Conservation (phyloP, 1,140 invertebrate species). For the Acromyrmex heyeri region DNA sequence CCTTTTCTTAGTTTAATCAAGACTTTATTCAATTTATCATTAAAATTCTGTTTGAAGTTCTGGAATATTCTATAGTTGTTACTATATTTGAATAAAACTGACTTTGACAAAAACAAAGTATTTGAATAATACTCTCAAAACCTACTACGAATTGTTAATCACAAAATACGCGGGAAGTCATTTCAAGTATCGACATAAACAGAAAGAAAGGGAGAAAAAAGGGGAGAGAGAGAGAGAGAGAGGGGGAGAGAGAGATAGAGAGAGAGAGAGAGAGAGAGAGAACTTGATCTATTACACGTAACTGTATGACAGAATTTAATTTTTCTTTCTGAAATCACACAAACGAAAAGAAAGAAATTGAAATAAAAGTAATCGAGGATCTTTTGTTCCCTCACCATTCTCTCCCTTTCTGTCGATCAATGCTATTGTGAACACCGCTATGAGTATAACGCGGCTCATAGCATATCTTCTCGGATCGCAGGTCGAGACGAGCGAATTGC, state of each 20-base stretch:
- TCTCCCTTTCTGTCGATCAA: conserved; percentile 62
- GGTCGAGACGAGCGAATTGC: conserved; percentile 15
- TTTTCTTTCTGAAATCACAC: conserved; percentile 29
- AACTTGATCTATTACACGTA: conserved; percentile 14
- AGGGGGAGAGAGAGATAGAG: background rate
- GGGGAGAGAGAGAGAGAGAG: background rate
- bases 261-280: conserved; percentile 3
- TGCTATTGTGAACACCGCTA: conserved; percentile 35
- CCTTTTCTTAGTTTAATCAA: too few relatives aligned
- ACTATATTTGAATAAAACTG: background rate
- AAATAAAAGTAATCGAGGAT: conserved; percentile 56
- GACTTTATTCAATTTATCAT: too few relatives aligned
- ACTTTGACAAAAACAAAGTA: conserved; percentile 12
- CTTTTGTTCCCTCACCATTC: conserved; percentile 56
- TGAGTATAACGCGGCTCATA: conserved; percentile 19
- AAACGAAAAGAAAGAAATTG: conserved; percentile 52
- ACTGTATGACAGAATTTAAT: conserved; percentile 44
- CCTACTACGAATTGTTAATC: conserved; percentile 22
- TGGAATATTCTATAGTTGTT: background rate
- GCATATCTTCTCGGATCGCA: conserved; percentile 35
- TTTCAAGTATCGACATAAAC: conserved; percentile 20
- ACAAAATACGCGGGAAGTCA: conserved; percentile 9
- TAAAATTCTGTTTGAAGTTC: background rate
- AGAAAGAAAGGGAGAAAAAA: background rate
- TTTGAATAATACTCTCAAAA: conserved; percentile 13